Conservation (phyloP, 2,888 invertebrate species). For the Coenonympha glycerion region DNA sequence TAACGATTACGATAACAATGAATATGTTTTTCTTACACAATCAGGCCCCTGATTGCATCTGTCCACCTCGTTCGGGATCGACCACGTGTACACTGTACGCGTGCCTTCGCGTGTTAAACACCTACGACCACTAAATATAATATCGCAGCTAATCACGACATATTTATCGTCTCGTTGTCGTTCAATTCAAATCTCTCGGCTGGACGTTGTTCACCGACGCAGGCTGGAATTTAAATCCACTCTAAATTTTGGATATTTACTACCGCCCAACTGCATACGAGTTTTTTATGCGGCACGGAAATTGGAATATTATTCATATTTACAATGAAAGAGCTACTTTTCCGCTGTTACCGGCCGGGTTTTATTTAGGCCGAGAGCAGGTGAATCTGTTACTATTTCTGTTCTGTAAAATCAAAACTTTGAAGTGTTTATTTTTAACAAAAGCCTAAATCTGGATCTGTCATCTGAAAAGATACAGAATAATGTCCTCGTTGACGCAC, state of each 20-base stretch:
- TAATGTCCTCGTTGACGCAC: no score
- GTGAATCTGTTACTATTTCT: background rate
- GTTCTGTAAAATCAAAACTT: background rate
- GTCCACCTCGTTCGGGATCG: no score
- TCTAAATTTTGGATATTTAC: slow-evolving; percentile 17
- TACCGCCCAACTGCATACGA: slow-evolving; percentile 15
- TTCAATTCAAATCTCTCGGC: background rate
- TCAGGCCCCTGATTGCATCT: no score
- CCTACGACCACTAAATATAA: no score
- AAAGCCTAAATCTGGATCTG: no score
- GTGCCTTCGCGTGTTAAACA: no score
- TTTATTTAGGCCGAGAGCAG: background rate
- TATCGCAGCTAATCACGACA: no score
- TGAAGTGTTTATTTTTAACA: background rate
- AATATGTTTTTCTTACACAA: no score
- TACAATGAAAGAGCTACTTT: slow-evolving; percentile 9
- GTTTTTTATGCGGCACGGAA: slow-evolving; percentile 13
- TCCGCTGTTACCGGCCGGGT: slow-evolving; percentile 9
- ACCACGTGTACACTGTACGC: no score
- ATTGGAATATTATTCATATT: slow-evolving; percentile 17
- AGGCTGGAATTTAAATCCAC: slow-evolving; percentile 13
- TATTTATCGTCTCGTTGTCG: background rate
- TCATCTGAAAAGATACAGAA: no score
- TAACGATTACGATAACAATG: no score
- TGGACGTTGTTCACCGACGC: slow-evolving; percentile 8